Conservation (phyloP, 2,113 vertebrate species). For the Mobula birostris region DNA sequence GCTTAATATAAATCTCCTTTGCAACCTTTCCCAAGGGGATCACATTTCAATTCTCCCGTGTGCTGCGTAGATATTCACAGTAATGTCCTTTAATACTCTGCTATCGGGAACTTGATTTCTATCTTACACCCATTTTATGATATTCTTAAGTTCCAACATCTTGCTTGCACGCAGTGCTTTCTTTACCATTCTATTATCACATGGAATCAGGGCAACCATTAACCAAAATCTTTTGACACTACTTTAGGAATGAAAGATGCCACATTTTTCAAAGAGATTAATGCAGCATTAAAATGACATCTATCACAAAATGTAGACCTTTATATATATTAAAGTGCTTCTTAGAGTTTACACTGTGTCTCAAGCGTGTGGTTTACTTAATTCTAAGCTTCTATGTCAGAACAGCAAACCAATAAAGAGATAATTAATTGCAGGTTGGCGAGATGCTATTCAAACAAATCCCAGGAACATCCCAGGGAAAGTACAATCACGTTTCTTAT, state of each 20-base stretch:
- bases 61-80: neutral
- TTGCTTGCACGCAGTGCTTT: neutral
- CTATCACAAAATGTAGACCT: neutral
- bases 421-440: neutral
- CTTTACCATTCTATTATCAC: neutral
- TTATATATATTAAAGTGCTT: neutral
- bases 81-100: neutral
- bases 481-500: neutral
- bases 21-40: neutral
- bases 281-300: neutral
- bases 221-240: neutral
- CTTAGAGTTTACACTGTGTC: neutral
- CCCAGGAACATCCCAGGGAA: neutral
- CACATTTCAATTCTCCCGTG: neutral
- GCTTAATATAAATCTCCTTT: neutral
- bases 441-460: neutral
- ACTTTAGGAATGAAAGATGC: neutral
- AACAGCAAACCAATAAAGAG: neutral
- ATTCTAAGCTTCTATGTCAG: neutral
- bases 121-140: neutral
- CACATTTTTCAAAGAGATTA: neutral
- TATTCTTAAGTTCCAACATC: neutral
- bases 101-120: neutral
- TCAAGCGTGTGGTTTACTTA: neutral
- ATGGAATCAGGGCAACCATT: neutral